Conservation (phyloP, 2,888 invertebrate genomes). For the Hydraecia micacea region DNA sequence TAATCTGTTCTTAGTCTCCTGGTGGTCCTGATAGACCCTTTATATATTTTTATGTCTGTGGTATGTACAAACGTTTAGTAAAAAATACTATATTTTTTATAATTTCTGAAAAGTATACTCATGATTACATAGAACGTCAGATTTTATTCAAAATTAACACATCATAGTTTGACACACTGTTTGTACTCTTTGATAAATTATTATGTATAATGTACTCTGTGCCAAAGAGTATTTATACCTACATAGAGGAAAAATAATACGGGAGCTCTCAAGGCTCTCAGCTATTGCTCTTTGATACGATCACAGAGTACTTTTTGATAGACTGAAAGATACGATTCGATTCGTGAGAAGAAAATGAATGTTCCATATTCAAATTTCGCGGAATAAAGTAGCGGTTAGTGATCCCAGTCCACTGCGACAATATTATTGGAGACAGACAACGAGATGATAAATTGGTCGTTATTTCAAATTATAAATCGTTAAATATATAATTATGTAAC, state of each 20-base stretch:
- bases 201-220: no score
- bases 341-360: neutral
- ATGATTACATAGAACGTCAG: constrained; percentile 38
- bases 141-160: constrained; percentile 29
- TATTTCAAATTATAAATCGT: neutral
- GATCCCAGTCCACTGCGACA: neutral
- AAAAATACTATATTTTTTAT: constrained; percentile 37
- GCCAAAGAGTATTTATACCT: no score
- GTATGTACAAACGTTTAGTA: constrained; percentile 7
- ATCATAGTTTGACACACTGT: neutral
- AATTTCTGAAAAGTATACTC: constrained; percentile 26
- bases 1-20: constrained; percentile 9
- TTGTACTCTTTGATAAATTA: neutral
- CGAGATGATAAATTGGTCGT: no score
- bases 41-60: constrained; percentile 9
- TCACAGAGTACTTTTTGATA: no score
- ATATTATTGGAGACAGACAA: no score
- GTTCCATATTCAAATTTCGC: constrained; percentile 1
- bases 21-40: constrained; percentile 5
- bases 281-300: neutral
- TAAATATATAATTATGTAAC: neutral
- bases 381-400: neutral
- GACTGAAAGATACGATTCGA: no score
- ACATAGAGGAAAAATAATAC: no score
- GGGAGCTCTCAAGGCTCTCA: no score